These are phyloP conservation scores for Chrysopilus asiliformis DNA, from an alignment of 2,888 invertebrate species.

Conservation along the genomic window DNA sequence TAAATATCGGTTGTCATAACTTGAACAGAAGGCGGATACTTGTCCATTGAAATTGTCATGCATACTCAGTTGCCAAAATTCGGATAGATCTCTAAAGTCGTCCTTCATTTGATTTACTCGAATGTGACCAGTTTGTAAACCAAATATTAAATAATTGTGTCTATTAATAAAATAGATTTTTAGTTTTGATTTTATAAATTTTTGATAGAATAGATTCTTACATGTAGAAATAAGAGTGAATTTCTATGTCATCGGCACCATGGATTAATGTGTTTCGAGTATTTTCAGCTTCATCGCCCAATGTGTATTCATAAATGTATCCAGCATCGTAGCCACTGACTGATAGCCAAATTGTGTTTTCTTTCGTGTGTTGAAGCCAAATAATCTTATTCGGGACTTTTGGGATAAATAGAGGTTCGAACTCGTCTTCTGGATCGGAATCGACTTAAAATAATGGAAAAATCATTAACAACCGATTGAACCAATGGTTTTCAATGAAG, in stretches of 20 bases:
- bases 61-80: constrained; percentile 58
- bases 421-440: constrained; percentile 42
- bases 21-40: constrained; percentile 49
- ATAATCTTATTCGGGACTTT: constrained; percentile 43
- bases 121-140: constrained; percentile 46
- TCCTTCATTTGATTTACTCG: constrained; percentile 41
- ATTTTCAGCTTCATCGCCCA: constrained; percentile 38
- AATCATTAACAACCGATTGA: neutral
- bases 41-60: constrained; percentile 60
- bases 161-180: constrained; percentile 26
- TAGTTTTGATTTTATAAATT: too few relatives aligned
- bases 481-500: too few relatives aligned
- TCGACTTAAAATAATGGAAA: constrained; percentile 35
- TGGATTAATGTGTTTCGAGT: constrained; percentile 36
- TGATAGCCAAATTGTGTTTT: constrained; percentile 45
- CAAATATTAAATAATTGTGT: constrained; percentile 43
- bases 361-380: constrained; percentile 41
- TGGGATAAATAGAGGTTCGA: constrained; percentile 42
- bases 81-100: constrained; percentile 42
- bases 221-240: constrained; percentile 41
- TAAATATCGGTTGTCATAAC: constrained; percentile 40
- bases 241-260: constrained; percentile 44
- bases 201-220: too few relatives aligned
- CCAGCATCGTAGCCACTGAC: constrained; percentile 53
- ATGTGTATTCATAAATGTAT: constrained; percentile 47